Percentiles rank a stretch among this genome's conserved stretches.
These are phyloP conservation scores for Morelia viridis DNA, from an alignment of 2,797 vertebrate species.

Conservation along the genomic window DNA sequence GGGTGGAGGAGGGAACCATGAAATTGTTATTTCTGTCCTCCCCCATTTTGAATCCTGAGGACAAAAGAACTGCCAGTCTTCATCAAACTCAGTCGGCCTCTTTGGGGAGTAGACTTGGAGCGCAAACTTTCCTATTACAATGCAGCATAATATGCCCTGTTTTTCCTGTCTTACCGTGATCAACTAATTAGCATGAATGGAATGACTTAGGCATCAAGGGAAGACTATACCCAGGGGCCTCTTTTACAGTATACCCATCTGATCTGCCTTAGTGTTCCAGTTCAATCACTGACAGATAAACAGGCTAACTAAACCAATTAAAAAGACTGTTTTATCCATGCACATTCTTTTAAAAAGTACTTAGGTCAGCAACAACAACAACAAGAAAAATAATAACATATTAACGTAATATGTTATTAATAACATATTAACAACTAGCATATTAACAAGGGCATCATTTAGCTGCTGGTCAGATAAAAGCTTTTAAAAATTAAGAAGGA, in stretches of 20 bases:
- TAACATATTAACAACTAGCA: slow-evolving; percentile 25
- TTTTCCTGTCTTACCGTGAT: slow-evolving; percentile 7
- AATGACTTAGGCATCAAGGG: neutral
- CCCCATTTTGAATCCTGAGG: neutral
- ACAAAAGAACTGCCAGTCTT: neutral
- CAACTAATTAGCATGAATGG: slow-evolving; percentile 28
- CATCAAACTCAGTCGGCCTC: neutral
- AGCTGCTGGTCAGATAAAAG: slow-evolving; percentile 79
- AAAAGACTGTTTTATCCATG: slow-evolving; percentile 31
- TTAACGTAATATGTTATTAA: slow-evolving; percentile 45
- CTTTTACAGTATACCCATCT: slow-evolving; percentile 19
- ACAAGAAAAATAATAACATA: slow-evolving; percentile 45
- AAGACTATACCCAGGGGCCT: neutral
- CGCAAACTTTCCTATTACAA: neutral
- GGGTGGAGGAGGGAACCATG: neutral
- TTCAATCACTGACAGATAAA: slow-evolving; percentile 34
- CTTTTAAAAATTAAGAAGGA: slow-evolving; percentile 71
- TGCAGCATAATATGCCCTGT: neutral
- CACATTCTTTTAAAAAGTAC: slow-evolving; percentile 48
- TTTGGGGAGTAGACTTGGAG: neutral
- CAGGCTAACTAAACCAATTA: slow-evolving; percentile 10
- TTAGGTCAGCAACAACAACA: slow-evolving; percentile 22
- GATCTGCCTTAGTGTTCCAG: slow-evolving; percentile 19
- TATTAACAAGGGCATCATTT: slow-evolving; percentile 66
- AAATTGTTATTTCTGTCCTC: slow-evolving; percentile 19